Evolutionary conservation across 2,888 invertebrate genomes (phyloP).

Genomic region (Osmoderma eremita): DNA sequence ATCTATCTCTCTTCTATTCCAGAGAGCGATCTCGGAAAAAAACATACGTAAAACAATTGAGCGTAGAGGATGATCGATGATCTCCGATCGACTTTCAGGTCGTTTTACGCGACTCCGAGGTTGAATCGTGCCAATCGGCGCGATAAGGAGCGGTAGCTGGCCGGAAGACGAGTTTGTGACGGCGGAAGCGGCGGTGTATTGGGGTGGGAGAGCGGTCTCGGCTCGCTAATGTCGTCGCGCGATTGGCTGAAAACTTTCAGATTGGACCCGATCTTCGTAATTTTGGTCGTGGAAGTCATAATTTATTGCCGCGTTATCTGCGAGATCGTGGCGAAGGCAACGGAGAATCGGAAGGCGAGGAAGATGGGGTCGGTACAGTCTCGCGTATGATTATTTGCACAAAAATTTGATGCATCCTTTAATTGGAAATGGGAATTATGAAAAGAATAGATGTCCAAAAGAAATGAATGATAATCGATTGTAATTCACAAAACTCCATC

Average conservation of each 20-base stretch:
- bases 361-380: too few species aligned
- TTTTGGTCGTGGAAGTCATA: constrained; percentile 62
- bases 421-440: too few species aligned
- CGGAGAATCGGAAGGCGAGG: too few species aligned
- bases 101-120: constrained; percentile 18
- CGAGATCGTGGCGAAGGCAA: constrained; percentile 1
- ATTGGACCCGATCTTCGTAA: constrained; percentile 61
- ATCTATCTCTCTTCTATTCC: not conserved
- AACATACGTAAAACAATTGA: constrained; percentile 58
- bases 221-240: constrained; percentile 54
- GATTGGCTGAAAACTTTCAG: constrained; percentile 63
- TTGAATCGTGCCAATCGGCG: constrained; percentile 40
- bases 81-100: constrained; percentile 39
- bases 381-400: too few species aligned
- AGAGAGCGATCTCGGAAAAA: constrained; percentile 51
- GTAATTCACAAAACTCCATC: too few species aligned
- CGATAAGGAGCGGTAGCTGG: not conserved
- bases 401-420: too few species aligned
- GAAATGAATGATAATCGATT: too few species aligned
- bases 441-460: too few species aligned
- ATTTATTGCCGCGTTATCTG: constrained; percentile 55
- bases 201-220: constrained; percentile 47
- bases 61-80: constrained; percentile 51
- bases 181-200: constrained; percentile 5
- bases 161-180: constrained; percentile 40